Base-by-base conservation (phyloP, 2,113 vertebrate genomes). In the Spilogale gracilis region DNA sequence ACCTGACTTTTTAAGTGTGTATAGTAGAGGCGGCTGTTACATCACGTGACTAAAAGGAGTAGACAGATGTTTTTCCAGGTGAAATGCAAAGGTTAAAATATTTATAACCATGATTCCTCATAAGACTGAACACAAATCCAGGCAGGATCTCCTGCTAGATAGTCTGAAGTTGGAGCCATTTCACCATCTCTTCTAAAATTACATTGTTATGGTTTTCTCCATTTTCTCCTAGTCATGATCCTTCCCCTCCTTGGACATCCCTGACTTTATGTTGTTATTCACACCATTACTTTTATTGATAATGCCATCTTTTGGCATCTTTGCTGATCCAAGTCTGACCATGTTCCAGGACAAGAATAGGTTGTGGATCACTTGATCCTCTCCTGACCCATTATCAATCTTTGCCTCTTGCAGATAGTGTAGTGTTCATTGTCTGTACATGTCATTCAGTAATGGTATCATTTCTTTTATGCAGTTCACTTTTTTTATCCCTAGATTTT, bases 11-110 rank as follows among this genome's bases (percentile, higher is more conserved):
- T 38, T 16, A 38, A 65, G 48, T 54, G 3, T 89, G 3, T 76
- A 27, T 92, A n/a, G 43, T 2, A 25, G 23, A 85, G 65, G 67
- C 1, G 7, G 43, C 91, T 94, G 6, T 93, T 83, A 60, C 5
- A 85, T 20, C 50, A 89, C 69, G 27, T 56, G 48, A 93, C 85
- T 94, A 73, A 85, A 96, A 94, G 67, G 61, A 38, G 79, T 45
- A 91, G 25, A 97, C 82, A 92, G 63, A 96, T 95, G 94, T 60
- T 48, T 38, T 38, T 38, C 69, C 58, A 93, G 88, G 80, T 48
- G 48, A 96, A 63, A 74, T 69, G 95, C 54, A 82, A 56, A 94
- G 69, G 38, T 97, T 92, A 89, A 92, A 88, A 90, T 97, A 93
- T 95, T 96, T 32, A 89, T 85, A 52, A 48, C 48, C 48, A 27